Conservation (phyloP, 2,797 vertebrate species). For the Psittacula echo region DNA sequence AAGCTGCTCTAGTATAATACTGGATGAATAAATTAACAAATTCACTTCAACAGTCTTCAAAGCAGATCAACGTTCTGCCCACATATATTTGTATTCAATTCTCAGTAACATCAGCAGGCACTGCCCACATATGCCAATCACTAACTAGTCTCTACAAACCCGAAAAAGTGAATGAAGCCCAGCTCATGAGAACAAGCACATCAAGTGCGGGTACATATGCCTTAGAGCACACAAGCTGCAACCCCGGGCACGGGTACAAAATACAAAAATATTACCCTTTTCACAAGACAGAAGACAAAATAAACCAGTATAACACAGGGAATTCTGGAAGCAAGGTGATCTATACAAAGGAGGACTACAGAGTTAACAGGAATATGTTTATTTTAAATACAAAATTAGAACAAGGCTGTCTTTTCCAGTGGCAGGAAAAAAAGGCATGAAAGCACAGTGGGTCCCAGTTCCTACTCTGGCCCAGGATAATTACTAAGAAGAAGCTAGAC, state of each 20-base stretch:
- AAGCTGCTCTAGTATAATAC: background rate
- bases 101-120: background rate
- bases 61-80: background rate
- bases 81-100: fast-evolving
- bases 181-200: background rate
- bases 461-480: background rate
- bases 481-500: background rate
- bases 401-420: background rate
- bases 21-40: conserved; percentile 37
- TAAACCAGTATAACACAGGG: background rate
- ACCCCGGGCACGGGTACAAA: background rate
- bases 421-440: background rate
- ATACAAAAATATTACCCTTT: background rate
- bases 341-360: background rate
- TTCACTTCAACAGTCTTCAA: background rate
- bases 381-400: background rate
- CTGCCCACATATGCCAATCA: background rate
- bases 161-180: background rate
- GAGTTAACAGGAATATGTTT: background rate
- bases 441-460: background rate
- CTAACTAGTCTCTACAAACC: background rate
- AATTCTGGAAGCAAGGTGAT: background rate
- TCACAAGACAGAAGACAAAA: background rate
- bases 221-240: background rate
- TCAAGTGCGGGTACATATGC: background rate